Evolutionary conservation across 35 echinoderm and acorn worm genomes (phyloP).

Genomic region (Acanthaster planci): DNA sequence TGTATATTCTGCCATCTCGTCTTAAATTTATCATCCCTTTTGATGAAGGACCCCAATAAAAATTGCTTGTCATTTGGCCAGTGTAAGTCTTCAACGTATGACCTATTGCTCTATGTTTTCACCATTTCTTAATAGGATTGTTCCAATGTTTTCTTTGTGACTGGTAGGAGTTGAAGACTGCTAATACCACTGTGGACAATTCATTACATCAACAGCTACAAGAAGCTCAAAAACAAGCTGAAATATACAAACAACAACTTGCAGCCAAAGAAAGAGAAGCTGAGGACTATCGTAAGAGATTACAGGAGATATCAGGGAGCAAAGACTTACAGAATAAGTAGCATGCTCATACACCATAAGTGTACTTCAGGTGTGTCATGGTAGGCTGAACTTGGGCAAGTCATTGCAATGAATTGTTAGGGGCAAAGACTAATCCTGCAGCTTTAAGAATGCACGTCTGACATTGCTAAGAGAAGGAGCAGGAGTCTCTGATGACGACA

Average conservation of each 20-base stretch:
- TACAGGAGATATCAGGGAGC: conserved; percentile 6
- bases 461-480: no score
- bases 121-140: no score
- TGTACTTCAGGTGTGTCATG: background rate
- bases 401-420: background rate
- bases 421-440: no score
- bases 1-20: no score
- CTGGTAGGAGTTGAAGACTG: background rate
- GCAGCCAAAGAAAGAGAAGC: conserved; percentile 11
- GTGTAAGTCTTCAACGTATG: no score
- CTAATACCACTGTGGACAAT: background rate
- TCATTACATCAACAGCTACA: background rate
- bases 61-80: no score
- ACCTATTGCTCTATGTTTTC: no score
- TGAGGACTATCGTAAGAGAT: conserved; percentile 2
- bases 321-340: background rate
- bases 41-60: no score
- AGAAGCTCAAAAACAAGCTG: conserved; percentile 16
- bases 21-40: no score
- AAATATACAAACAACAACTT: conserved; percentile 15
- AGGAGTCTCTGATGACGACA: no score
- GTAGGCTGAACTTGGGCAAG: background rate
- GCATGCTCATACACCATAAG: background rate
- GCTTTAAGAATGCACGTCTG: no score
- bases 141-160: no score